Evolutionary conservation across 2,888 invertebrate species (phyloP), one percentile per base, ranked within the genome.

Genomic region (Athalia cordata): DNA sequence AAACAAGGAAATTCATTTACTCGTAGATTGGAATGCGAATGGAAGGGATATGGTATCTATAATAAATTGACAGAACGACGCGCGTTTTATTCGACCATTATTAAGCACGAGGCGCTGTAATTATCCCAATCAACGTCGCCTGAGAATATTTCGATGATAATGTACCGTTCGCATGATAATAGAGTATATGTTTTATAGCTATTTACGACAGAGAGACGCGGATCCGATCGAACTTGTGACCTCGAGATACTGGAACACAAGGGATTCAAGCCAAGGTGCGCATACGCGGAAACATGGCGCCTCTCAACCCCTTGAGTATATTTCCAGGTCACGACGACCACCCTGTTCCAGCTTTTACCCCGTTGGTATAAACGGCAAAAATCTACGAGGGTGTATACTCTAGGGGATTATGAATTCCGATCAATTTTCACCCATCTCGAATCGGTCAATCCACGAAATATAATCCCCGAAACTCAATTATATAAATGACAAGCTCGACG

Each of bases 301-400:
- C 57, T 68, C 77, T 77, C 68, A 68, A 68, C 67, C 70, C 68
- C 75, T 62, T 49, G 68, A 50, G 68, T 62, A 77, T 61, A 70
- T 77, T 77, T 77, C 61, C 77, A 70, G 77, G 77, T 77, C 77
- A 77, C 68, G 68, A 70, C 77, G 43, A 47, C 70, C 68, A 77
- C 77, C 77, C 77, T 59, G 59, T 77, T 77, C 77, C 77, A 70
- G 77, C 68, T 77, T 77, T 59, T 77, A 61, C 77, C 61, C 77
- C 29, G 77, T 77, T 70, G 77, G 68, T 77, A 29, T 29, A 77
- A 77, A 77, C 59, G 61, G 43, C 49, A 49, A 70, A 49, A 62
- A 68, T 49, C 61, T 70, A 59, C 29, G 15, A 70, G 57, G 52
- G 59, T 70, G 77, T 77, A 70, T 68, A 77, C 70, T 62, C 68